phyloP scores from a whole-genome alignment of 2,113 vertebrate genomes.

The Burhinus bistriatus region DNA sequence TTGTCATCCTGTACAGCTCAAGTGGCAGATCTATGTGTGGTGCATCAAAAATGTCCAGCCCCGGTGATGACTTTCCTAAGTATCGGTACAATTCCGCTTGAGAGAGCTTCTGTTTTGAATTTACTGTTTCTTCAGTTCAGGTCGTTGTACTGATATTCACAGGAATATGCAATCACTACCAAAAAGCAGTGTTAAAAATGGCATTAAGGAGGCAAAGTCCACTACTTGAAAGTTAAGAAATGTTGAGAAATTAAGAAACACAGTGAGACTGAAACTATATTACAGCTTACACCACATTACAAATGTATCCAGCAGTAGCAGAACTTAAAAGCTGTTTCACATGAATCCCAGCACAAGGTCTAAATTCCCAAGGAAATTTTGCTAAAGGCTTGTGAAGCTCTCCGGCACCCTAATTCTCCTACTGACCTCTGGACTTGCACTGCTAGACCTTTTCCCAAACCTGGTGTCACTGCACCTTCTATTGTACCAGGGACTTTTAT shows the following conservation, averaged over 20 bases:
- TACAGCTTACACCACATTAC: neutral
- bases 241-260: neutral
- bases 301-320: neutral
- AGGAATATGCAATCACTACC: neutral
- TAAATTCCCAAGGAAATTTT: neutral
- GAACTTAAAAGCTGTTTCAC: neutral
- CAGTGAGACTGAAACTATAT: fast-evolving
- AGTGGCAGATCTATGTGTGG: neutral
- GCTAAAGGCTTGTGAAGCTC: neutral
- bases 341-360: neutral
- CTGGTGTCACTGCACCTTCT: neutral
- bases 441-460: neutral
- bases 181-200: neutral
- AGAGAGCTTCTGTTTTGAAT: neutral
- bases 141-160: neutral
- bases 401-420: neutral
- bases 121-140: neutral
- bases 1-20: neutral
- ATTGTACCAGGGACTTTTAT: neutral
- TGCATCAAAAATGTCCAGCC: neutral
- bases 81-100: neutral
- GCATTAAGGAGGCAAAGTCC: neutral
- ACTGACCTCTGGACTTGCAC: neutral
- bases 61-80: neutral
- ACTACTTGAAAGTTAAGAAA: neutral